phyloP scores from a whole-genome alignment of 2,888 invertebrate genomes.

The Phorcus lineatus region DNA sequence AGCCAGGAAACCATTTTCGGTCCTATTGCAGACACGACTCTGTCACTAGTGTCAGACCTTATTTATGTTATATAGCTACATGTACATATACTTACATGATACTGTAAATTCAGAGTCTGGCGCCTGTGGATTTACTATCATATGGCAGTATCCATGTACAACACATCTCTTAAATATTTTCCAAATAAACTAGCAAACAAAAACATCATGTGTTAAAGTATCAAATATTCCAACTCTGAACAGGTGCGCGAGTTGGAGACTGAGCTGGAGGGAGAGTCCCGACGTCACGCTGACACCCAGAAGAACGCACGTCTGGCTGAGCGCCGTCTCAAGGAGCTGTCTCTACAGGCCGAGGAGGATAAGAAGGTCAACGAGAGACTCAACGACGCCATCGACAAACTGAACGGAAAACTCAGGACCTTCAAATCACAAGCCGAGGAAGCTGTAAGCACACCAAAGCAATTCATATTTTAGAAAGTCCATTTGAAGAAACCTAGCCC shows the following conservation, averaged over 20 bases:
- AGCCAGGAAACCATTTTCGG: too few species aligned
- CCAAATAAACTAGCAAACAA: background rate
- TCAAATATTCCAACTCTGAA: background rate
- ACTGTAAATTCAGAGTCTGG: too few species aligned
- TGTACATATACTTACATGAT: too few species aligned
- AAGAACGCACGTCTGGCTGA: slow-evolving; percentile 98
- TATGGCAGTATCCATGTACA: too few species aligned
- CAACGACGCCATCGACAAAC: slow-evolving; percentile 99
- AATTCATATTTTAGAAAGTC: background rate
- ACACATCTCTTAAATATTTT: too few species aligned
- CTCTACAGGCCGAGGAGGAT: slow-evolving; percentile 89
- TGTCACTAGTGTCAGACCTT: too few species aligned
- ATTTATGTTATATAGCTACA: too few species aligned
- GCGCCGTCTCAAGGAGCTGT: slow-evolving; percentile 96
- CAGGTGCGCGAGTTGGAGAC: slow-evolving; percentile 77
- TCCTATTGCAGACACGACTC: too few species aligned
- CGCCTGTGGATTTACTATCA: too few species aligned
- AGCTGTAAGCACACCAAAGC: slow-evolving; percentile 80
- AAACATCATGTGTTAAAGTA: too few species aligned
- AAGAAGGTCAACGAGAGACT: slow-evolving; percentile 99
- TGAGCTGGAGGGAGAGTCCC: slow-evolving; percentile 98
- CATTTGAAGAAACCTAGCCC: too few species aligned
- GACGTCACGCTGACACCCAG: slow-evolving; percentile 98
- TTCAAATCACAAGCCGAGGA: slow-evolving; percentile 99
- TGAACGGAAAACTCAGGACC: slow-evolving; percentile 98